Evolutionary conservation across 2,113 vertebrate species (phyloP), one percentile per base, ranked within the genome.

Genomic region (Pachyramphus minor): DNA sequence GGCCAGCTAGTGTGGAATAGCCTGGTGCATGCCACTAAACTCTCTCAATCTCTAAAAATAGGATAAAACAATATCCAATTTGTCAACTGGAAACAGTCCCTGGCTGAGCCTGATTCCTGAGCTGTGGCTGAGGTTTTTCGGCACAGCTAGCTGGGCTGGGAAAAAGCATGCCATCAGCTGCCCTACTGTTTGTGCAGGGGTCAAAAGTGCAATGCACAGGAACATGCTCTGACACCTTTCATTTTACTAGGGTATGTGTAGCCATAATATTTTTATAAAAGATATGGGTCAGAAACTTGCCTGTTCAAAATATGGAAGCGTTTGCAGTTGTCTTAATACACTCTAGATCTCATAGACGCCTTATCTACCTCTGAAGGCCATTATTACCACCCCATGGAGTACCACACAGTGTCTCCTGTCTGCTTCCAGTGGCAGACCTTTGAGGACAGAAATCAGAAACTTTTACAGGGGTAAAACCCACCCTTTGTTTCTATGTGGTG

Each of bases 131-230:
- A 68, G 31, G 45, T 11, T 30, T n/a, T 52, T 18, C 69, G 55
- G 23, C 47, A 50, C 0, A 5, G 17, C 30, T 42, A 7, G 19
- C 18, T 77, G 30, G 23, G 11, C 27, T 58, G 68, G 27, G 11
- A 69, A 14, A 69, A 41, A 31, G 10, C 3, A 0, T 35, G 18
- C n/a, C 5, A 1, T 9, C 25, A 4, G 0, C 41, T 62, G 67
- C 63, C 41, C 59, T 66, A 1, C 28, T 49, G 23, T 53, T 49
- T 49, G 0, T 13, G 20, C 66, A 49, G 41, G 35, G 33, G 24
- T 39, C n/a, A 42, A 42, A 81, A 50, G 4, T 50, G 44, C 44
- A 31, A 30, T 11, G 22, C 11, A 22, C 21, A 28, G 42, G 14
- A 74, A 42, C 17, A 31, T 0, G 0, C n/a, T 23, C 31, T 41